Evolutionary conservation across 2,888 invertebrate genomes (phyloP), one percentile per base, ranked within the genome.

Genomic region (Caenorhabditis auriculariae): DNA sequence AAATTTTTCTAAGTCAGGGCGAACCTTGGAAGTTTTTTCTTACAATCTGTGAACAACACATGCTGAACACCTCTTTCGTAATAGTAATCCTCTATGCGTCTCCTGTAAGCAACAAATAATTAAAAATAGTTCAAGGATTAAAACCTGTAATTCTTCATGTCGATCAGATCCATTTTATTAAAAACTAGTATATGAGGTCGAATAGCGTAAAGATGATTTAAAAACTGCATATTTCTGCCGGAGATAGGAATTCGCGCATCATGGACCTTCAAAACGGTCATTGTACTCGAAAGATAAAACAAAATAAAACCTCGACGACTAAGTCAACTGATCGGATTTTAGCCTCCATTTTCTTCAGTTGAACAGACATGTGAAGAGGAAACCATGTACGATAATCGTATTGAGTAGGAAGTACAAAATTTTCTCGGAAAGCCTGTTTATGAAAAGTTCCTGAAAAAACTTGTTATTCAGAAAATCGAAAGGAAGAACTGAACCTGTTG

Each of bases 121-220:
- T 15, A 12, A 1, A 15, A 19, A 37, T n/a, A 35, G 23, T 38
- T 7, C 24, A 2, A 15, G 2, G 23, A 9, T 35, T 21, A 28
- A 3, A 19, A 72, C 76, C 65, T 76, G 58, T 80, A 74, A 39
- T 64, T 70, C 37, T 69, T 69, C 69, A 77, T 60, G 46, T 78
- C 66, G 42, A 81, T 76, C 29, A 81, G 49, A 63, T 82, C 82
- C 62, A 70, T 76, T 55, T 81, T 81, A 57, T 81, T 81, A 24
- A 70, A 26, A 1, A 69, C 77, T 23, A 81, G 55, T 54, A 81
- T 76, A 48, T 81, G 82, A 19, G 81, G 81, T 23, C 78, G 64
- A 43, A 76, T 60, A 1, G 75, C 66, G 48, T 73, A 76, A 4
- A 81, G 60, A 37, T 63, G 63, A 9, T 66, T 44, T 9, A 63